phyloP scores from a whole-genome alignment of 1,140 invertebrate genomes.

The Drosophila watanabei region DNA sequence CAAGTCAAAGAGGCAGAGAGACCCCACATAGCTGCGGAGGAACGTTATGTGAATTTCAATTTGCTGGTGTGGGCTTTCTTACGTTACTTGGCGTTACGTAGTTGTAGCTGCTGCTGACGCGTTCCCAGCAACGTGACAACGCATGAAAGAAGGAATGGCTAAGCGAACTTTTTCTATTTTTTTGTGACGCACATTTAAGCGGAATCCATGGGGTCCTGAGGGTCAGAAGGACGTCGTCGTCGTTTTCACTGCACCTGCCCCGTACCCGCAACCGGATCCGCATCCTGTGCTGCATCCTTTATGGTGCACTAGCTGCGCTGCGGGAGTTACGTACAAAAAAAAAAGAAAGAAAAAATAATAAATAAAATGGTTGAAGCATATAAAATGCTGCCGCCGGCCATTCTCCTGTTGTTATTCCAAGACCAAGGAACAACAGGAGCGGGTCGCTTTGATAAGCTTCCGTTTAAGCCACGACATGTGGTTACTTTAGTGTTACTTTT shows the following conservation, averaged over 20 bases:
- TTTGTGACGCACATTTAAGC: constrained; percentile 43
- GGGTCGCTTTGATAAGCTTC: constrained; percentile 31
- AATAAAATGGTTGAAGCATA: constrained; percentile 40
- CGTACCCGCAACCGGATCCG: constrained; percentile 1
- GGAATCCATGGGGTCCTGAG: constrained; percentile 16
- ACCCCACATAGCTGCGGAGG: constrained; percentile 23
- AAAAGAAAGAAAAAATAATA: constrained; percentile 33
- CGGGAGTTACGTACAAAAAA: constrained; percentile 38
- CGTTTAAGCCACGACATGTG: constrained; percentile 26
- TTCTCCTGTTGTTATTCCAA: constrained; percentile 24
- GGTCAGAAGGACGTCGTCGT: constrained; percentile 7
- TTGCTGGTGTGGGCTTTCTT: constrained; percentile 68
- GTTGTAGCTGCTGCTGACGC: constrained; percentile 37
- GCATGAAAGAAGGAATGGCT: constrained; percentile 16
- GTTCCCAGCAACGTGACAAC: constrained; percentile 41
- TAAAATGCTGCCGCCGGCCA: constrained; percentile 36
- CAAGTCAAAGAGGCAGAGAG: constrained; percentile 13
- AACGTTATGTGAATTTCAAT: constrained; percentile 78
- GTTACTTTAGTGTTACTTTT: constrained; percentile 29
- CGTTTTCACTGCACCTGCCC: constrained; percentile 14
- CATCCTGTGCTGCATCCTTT: constrained; percentile 18
- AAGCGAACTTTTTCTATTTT: constrained; percentile 33
- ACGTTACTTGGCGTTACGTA: constrained; percentile 55
- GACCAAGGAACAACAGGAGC: constrained; percentile 11
- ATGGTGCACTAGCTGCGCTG: constrained; percentile 56